Evolutionary conservation across 2,113 vertebrate species (phyloP), one percentile per base, ranked within the genome.

Genomic region (Bubo blakistoni): DNA sequence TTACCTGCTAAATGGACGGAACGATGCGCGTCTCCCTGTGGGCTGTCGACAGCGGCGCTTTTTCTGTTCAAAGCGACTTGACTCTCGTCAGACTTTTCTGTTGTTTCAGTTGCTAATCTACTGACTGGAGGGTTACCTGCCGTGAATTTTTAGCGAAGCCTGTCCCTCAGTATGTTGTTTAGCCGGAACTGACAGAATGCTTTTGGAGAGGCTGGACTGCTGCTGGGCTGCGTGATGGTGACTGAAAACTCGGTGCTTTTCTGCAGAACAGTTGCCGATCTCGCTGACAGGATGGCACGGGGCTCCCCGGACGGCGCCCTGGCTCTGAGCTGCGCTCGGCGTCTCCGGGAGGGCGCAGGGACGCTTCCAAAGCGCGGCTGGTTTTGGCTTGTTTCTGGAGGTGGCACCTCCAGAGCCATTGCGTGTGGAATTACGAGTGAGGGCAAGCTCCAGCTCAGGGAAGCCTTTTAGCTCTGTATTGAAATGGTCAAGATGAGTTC

Each of bases 141-240:
- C 0, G 0, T 10, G 62, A 62, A 5, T 32, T 67, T 52, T 36
- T 10, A 21, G 22, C 16, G 34, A 40, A 46, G 58, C 79, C 42
- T 78, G 34, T 62, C 36, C 42, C 27, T 47, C 52, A 26, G 34
- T 8, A 13, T 16, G 73, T n/a, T 65, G n/a, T 61, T 55, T 8
- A 46, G 18, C 34, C 36, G 62, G 70, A n/a, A 21, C 18, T 58
- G 47, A 38, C 47, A 57, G 13, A 38, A 34, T 40, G 58, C 52
- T 34, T 65, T 22, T 61, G 36, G 42, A 55, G 52, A 42, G 54
- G 47, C 38, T 77, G 58, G 9, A 2, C 6, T 51, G 51, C 27
- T 16, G 0, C 11, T 4, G 36, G 8, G 26, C 34, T 55, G 51
- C 1, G 1, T 36, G 13, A 3, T 0, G 11, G 7, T 40, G 58